These are phyloP conservation scores for Incurvaria masculella DNA, from an alignment of 2,888 invertebrate genomes.

Conservation along the genomic window DNA sequence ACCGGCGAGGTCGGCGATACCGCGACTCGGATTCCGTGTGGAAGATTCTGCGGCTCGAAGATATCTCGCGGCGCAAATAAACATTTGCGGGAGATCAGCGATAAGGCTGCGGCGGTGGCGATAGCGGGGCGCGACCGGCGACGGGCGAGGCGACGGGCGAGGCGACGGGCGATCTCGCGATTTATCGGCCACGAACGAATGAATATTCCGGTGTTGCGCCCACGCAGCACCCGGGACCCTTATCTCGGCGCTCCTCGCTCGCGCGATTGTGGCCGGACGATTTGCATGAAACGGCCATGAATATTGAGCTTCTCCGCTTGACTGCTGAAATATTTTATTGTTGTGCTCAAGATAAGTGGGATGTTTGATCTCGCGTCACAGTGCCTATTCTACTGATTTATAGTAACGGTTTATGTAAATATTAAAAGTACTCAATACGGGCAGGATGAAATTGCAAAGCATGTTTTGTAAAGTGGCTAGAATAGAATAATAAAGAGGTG, in stretches of 20 bases:
- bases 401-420: too few relatives aligned
- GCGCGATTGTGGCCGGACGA: background rate
- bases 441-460: too few relatives aligned
- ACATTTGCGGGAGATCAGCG: background rate
- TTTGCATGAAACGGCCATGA: background rate
- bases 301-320: background rate
- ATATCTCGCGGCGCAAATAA: background rate
- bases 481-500: too few relatives aligned
- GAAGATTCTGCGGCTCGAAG: too few relatives aligned
- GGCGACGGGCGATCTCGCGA: background rate
- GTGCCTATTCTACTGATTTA: too few relatives aligned
- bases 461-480: too few relatives aligned
- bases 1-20: background rate
- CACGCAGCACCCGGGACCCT: background rate
- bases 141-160: background rate
- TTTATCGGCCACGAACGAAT: background rate
- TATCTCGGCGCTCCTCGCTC: background rate
- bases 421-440: too few relatives aligned
- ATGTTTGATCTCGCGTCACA: too few relatives aligned
- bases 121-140: background rate
- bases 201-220: background rate
- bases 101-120: background rate
- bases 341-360: too few relatives aligned
- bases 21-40: background rate
- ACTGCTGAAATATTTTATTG: background rate